Conservation (phyloP, 2,888 invertebrate species). For the Tachina fera region DNA sequence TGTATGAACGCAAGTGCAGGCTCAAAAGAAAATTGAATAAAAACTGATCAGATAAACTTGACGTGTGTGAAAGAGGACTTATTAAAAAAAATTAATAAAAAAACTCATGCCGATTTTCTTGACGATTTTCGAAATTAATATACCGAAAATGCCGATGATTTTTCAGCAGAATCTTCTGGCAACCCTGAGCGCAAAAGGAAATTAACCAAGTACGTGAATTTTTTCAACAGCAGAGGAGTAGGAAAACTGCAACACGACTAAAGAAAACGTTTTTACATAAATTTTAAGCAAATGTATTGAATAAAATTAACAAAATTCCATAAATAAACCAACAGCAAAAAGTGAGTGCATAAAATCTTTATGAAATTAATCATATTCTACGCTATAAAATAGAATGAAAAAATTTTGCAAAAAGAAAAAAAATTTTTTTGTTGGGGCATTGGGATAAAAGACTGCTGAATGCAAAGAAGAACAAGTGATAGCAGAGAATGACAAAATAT, state of each 20-base stretch:
- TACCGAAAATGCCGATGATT: no score
- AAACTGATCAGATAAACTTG: no score
- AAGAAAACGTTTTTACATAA: slow-evolving; percentile 65
- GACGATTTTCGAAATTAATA: no score
- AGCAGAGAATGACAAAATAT: slow-evolving; percentile 58
- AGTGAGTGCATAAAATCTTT: slow-evolving; percentile 70
- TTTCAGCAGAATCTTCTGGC: no score
- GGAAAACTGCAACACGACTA: slow-evolving; percentile 56
- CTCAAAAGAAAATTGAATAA: no score
- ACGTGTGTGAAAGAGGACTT: no score
- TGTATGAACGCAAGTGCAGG: no score
- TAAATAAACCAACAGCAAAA: slow-evolving; percentile 61
- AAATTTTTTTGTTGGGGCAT: slow-evolving; percentile 62
- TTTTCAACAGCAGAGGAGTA: slow-evolving; percentile 75
- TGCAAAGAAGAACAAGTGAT: slow-evolving; percentile 74
- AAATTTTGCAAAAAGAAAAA: slow-evolving; percentile 78
- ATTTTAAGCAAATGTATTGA: slow-evolving; percentile 73
- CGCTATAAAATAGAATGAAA: slow-evolving; percentile 56
- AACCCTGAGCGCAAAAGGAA: slow-evolving; percentile 57
- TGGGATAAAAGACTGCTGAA: slow-evolving; percentile 57
- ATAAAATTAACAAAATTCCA: slow-evolving; percentile 56
- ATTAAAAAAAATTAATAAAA: no score
- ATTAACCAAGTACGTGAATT: slow-evolving; percentile 70
- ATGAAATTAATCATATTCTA: slow-evolving; percentile 21
- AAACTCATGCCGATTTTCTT: slow-evolving; percentile 4